Percentiles rank a stretch among this genome's conserved stretches.
Conservation (phyloP, 2,113 vertebrate genomes). For the Forbesichthys agassizii region DNA sequence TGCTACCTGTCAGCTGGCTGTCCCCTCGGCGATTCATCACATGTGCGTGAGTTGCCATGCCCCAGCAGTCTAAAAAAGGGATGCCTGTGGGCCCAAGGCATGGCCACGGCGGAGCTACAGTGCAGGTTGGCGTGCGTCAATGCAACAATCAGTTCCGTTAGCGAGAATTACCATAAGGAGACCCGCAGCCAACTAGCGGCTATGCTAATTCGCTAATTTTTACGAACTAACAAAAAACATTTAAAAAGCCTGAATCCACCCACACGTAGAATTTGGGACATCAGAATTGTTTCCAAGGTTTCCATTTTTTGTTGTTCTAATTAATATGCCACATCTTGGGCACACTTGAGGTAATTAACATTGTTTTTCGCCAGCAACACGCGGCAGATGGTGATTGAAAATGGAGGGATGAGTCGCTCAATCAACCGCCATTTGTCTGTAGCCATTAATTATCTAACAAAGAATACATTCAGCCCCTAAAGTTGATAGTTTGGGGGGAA, state of each 20-base stretch:
- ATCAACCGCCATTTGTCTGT: slow-evolving; percentile 81
- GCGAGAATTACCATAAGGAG: slow-evolving; percentile 47
- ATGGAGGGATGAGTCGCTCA: slow-evolving; percentile 81
- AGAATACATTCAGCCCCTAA: slow-evolving; percentile 77
- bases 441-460: slow-evolving; percentile 82
- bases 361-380: slow-evolving; percentile 73
- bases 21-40: slow-evolving; percentile 59
- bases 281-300: slow-evolving; percentile 57
- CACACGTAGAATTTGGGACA: slow-evolving; percentile 40
- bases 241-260: slow-evolving; percentile 11
- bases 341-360: slow-evolving; percentile 79
- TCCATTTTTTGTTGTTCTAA: slow-evolving; percentile 70
- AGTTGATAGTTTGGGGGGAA: slow-evolving; percentile 77
- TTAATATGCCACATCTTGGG: slow-evolving; percentile 77
- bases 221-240: slow-evolving; percentile 10
- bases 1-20: slow-evolving; percentile 66
- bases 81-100: slow-evolving; percentile 48
- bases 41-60: slow-evolving; percentile 48
- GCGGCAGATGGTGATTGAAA: slow-evolving; percentile 83
- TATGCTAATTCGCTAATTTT: slow-evolving; percentile 48
- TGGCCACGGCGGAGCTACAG: background rate
- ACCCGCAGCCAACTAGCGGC: slow-evolving; percentile 20
- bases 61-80: slow-evolving; percentile 60
- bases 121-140: background rate
- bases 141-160: slow-evolving; percentile 8